phyloP scores from a whole-genome alignment of 92 coral and sea anemone species.

The Epizoanthus stellaris region DNA sequence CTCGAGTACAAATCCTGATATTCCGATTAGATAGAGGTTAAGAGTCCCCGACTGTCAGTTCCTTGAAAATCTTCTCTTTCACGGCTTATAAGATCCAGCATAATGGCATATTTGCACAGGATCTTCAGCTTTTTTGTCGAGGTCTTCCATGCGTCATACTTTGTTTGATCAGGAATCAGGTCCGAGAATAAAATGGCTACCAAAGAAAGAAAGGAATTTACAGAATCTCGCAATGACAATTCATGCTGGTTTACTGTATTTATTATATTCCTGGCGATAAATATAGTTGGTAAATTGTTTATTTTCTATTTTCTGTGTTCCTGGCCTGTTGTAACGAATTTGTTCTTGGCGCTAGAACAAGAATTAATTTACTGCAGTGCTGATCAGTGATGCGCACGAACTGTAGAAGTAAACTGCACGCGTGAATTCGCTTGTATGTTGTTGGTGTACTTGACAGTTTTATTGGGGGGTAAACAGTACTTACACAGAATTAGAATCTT shows the following conservation, averaged over 20 bases:
- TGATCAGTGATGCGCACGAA: slow-evolving; percentile 18
- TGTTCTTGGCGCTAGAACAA: neutral
- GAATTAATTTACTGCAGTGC: neutral
- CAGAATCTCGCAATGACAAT: slow-evolving; percentile 8
- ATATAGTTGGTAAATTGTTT: neutral
- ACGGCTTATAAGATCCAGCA: neutral
- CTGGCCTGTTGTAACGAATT: neutral
- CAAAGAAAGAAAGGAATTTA: slow-evolving; percentile 36
- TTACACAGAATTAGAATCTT: neutral
- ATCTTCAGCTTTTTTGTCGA: slow-evolving; percentile 30
- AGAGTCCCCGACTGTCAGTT: slow-evolving; percentile 11
- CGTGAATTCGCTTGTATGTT: slow-evolving; percentile 10
- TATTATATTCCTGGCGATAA: slow-evolving; percentile 1
- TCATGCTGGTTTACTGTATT: neutral
- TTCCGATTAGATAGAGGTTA: neutral
- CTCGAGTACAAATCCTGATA: slow-evolving; percentile 1
- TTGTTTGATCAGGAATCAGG: slow-evolving; percentile 36
- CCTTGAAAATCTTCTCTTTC: slow-evolving; percentile 19
- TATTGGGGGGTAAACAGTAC: slow-evolving; percentile 15
- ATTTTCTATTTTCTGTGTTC: neutral
- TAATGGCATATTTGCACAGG: slow-evolving; percentile 31
- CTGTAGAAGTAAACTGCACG: slow-evolving; percentile 4
- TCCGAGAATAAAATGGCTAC: slow-evolving; percentile 32
- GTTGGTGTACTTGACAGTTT: slow-evolving; percentile 34
- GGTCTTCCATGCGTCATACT: slow-evolving; percentile 30